phyloP scores from a whole-genome alignment of 2,888 invertebrate genomes.

The Scelioninae gen. 1 region DNA sequence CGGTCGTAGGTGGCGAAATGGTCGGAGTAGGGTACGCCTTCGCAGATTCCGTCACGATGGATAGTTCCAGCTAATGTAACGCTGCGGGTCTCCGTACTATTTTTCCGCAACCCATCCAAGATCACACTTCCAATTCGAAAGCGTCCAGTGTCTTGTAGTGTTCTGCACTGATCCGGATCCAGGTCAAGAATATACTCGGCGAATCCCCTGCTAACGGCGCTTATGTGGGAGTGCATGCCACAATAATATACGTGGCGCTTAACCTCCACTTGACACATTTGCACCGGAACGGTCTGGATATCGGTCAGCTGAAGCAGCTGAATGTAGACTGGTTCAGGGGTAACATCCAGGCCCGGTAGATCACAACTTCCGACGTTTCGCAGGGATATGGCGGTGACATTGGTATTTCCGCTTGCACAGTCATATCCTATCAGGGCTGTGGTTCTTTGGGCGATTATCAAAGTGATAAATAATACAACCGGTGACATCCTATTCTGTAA shows the following conservation, averaged over 20 bases:
- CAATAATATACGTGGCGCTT: constrained; percentile 32
- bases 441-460: neutral
- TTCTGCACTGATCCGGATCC: neutral
- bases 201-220: constrained; percentile 34
- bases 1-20: constrained; percentile 61
- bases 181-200: constrained; percentile 52
- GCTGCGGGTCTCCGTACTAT: constrained; percentile 23
- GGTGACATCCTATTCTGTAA: too few relatives aligned
- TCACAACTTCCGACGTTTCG: constrained; percentile 5
- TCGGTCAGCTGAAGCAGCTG: neutral
- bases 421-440: constrained; percentile 2
- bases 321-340: neutral
- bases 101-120: neutral
- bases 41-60: constrained; percentile 45
- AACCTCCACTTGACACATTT: neutral
- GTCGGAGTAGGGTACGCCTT: constrained; percentile 66
- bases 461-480: neutral
- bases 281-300: neutral
- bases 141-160: constrained; percentile 2
- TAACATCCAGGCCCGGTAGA: neutral
- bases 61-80: constrained; percentile 43
- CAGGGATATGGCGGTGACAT: neutral
- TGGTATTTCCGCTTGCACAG: constrained; percentile 13
- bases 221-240: too few relatives aligned
- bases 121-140: neutral